A percentile compares a stretch with the other conserved stretches of the same genome.
Evolutionary conservation across 30 jellyfish, hydroid and myxozoan species (phyloP).

Genomic region (Sanderia malayensis): DNA sequence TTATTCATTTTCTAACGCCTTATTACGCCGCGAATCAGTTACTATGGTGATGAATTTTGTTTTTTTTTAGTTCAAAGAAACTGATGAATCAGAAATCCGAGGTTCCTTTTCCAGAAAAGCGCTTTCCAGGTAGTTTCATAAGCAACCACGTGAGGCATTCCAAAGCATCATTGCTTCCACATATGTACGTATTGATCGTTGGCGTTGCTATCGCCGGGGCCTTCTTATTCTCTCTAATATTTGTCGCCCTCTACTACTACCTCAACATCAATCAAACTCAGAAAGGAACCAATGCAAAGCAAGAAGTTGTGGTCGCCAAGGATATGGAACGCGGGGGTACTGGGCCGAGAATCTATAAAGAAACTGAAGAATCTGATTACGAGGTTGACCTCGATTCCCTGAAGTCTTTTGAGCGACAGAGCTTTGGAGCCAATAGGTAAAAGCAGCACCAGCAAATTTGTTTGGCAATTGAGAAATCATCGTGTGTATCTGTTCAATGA

Average conservation of each 20-base stretch:
- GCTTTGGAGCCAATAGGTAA: too few species aligned
- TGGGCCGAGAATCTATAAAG: conserved; percentile 2
- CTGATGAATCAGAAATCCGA: conserved; percentile 56
- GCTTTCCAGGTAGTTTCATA: conserved; percentile 29
- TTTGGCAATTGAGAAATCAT: too few species aligned
- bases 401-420: conserved; percentile 33
- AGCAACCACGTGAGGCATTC: conserved; percentile 37
- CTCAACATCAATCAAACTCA: conserved; percentile 51
- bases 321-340: background rate
- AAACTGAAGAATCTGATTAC: conserved; percentile 56
- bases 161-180: conserved; percentile 77
- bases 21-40: too few species aligned
- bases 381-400: conserved; percentile 74
- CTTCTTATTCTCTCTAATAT: conserved; percentile 83
- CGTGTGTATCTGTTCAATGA: too few species aligned
- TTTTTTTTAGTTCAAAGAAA: conserved; percentile 27
- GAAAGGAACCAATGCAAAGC: conserved; percentile 23
- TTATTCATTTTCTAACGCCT: too few species aligned
- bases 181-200: conserved; percentile 85
- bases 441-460: too few species aligned
- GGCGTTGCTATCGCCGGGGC: conserved; percentile 98
- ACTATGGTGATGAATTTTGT: too few species aligned
- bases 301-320: conserved; percentile 13
- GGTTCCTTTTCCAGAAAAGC: conserved; percentile 50
- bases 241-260: conserved; percentile 75